Base-by-base conservation (phyloP, 2,888 invertebrate genomes). In the Troides helena region DNA sequence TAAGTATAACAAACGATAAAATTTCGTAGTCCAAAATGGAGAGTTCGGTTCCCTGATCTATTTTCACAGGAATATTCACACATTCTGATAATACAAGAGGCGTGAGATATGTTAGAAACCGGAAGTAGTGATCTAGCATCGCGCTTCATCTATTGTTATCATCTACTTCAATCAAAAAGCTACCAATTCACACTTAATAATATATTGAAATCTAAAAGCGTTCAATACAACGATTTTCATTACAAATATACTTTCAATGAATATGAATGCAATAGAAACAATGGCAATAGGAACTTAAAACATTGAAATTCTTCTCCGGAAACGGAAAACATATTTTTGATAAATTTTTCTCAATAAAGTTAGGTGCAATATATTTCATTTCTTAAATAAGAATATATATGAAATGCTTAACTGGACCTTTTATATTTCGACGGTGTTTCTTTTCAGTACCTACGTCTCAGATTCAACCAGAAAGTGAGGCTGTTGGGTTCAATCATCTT, bases 401-500 rank as follows among this genome's bases (percentile, higher is more conserved):
- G 0, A 5, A n/a, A 53, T 14, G 14, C 5, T 53, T n/a, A 18
- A 53, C 2, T n/a, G n/a, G 2, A 53, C 53, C 18, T 18, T 18
- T 18, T 18, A 53, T 53, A 53, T 5, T 6, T 14, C 46, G 46
- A 10, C 14, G 14, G 8, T 25, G 4, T 23, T 50, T 46, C 4
- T 36, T 94, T 94, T 74, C 90, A 96, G 96, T 96, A 96, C 81
- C 87, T 96, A 74, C 94, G 94, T 71, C 85, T 95, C 70, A 90
- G 96, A 74, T 96, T 96, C 84, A 94, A 94, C 83, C 93, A 94
- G 78, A 93, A 94, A n/a, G 95, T 95, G 39, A 92, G 95, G 70
- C 85, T 95, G 30, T 85, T 96, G 77, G 96, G 96, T 68, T 95
- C 95, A 0, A 87, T 94, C 62, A 93, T 96, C 80, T 96, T 96